A percentile compares a stretch with the other conserved stretches of the same genome.
Evolutionary conservation across 2,797 vertebrate genomes (phyloP).

Genomic region (Sarcophilus harrisii): DNA sequence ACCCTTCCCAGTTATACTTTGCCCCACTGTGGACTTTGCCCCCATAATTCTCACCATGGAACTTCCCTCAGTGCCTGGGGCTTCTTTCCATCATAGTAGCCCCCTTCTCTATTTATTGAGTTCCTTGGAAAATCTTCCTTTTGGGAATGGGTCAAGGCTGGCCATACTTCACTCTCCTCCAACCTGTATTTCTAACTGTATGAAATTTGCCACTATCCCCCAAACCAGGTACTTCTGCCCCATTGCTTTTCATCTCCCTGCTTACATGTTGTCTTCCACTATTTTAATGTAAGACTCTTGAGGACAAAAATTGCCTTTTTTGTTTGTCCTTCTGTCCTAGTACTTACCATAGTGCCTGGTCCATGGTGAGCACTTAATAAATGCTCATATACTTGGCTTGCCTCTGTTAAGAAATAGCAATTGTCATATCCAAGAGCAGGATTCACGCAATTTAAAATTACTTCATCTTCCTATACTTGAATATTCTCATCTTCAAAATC

Average conservation of each 20-base stretch:
- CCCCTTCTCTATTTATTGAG: background rate
- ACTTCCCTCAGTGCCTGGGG: background rate
- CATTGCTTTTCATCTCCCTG: background rate
- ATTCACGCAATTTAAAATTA: background rate
- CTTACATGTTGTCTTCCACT: background rate
- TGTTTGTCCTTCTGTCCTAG: conserved; percentile 17
- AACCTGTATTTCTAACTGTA: background rate
- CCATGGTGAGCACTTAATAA: conserved; percentile 29
- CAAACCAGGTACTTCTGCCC: background rate
- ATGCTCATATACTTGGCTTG: background rate
- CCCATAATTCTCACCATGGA: background rate
- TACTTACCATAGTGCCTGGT: background rate
- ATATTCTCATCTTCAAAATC: background rate
- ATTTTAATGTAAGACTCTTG: background rate
- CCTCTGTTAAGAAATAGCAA: background rate
- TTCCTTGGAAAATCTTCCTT: background rate
- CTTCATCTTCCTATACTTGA: background rate
- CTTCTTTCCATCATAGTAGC: background rate
- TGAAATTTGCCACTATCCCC: background rate
- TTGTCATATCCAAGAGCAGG: background rate
- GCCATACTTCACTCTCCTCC: background rate
- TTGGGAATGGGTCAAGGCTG: background rate
- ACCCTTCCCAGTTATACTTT: background rate
- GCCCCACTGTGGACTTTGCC: background rate
- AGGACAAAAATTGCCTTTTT: conserved; percentile 1